Evolutionary conservation across 2,888 invertebrate genomes (phyloP).

Genomic region (Cataglyphis altisquamis): DNA sequence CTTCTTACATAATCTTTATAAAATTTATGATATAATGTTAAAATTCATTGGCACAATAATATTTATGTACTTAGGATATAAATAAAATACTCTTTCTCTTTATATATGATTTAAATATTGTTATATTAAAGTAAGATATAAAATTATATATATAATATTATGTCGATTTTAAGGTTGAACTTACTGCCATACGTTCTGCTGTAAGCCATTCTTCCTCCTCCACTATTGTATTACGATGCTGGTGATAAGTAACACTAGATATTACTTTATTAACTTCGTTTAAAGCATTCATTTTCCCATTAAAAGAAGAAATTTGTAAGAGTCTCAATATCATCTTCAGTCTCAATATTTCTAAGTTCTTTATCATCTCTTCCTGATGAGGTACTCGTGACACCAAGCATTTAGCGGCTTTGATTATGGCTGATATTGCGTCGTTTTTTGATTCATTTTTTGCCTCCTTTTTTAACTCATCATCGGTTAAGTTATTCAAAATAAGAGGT

Average conservation of each 20-base stretch:
- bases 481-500: slow-evolving; percentile 94
- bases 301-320: slow-evolving; percentile 98
- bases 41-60: neutral
- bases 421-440: slow-evolving; percentile 98
- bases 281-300: slow-evolving; percentile 99
- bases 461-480: slow-evolving; percentile 98
- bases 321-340: slow-evolving; percentile 98
- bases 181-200: slow-evolving; percentile 97
- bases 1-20: slow-evolving; percentile 7
- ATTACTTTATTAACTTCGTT: slow-evolving; percentile 99
- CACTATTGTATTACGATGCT: slow-evolving; percentile 91
- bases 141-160: slow-evolving; percentile 17
- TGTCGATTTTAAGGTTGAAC: slow-evolving; percentile 77
- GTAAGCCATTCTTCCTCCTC: slow-evolving; percentile 97
- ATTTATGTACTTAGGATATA: neutral
- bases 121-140: neutral
- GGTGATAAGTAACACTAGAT: slow-evolving; percentile 95
- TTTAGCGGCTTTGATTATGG: slow-evolving; percentile 97
- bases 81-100: neutral
- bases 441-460: slow-evolving; percentile 98
- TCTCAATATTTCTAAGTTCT: slow-evolving; percentile 96
- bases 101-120: neutral
- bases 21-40: slow-evolving; percentile 12
- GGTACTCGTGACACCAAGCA: slow-evolving; percentile 94
- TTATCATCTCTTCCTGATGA: slow-evolving; percentile 93